phyloP scores from a whole-genome alignment of 92 coral and sea anemone genomes.

The Phenganax stokvisi region DNA sequence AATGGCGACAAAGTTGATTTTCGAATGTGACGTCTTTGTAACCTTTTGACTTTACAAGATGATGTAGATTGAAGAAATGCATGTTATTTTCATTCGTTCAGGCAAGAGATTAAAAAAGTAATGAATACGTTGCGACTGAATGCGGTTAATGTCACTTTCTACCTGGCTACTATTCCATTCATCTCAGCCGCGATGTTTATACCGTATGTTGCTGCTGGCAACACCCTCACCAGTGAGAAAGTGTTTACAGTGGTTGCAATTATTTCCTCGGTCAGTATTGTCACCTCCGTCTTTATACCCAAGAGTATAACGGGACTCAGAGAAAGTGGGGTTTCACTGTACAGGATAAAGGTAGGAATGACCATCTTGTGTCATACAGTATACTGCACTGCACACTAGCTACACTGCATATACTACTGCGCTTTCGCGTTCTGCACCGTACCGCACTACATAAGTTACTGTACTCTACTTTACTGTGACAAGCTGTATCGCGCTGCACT shows the following conservation, averaged over 20 bases:
- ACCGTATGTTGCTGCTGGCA: slow-evolving; percentile 64
- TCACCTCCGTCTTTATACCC: slow-evolving; percentile 61
- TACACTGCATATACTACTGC: no score
- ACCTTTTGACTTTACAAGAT: no score
- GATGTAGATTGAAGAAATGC: not conserved
- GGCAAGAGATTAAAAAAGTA: slow-evolving; percentile 61
- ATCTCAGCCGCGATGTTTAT: slow-evolving; percentile 62
- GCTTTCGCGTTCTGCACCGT: no score
- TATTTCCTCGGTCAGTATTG: slow-evolving; percentile 48
- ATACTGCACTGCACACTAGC: no score
- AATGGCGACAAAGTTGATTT: no score
- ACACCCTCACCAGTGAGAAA: slow-evolving; percentile 61
- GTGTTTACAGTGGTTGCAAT: slow-evolving; percentile 76
- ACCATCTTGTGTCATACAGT: no score
- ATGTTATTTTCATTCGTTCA: slow-evolving; percentile 25
- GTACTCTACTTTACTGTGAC: no score
- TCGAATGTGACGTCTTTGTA: no score
- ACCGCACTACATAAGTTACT: no score
- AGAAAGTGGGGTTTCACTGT: slow-evolving; percentile 57
- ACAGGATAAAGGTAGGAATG: slow-evolving; percentile 60
- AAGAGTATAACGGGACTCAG: slow-evolving; percentile 51
- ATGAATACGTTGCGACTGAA: slow-evolving; percentile 52
- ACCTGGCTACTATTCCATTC: slow-evolving; percentile 54
- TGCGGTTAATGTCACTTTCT: slow-evolving; percentile 65
- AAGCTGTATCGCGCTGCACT: no score